Conservation (phyloP, 2,113 vertebrate species). For the Myotis lucifugus region DNA sequence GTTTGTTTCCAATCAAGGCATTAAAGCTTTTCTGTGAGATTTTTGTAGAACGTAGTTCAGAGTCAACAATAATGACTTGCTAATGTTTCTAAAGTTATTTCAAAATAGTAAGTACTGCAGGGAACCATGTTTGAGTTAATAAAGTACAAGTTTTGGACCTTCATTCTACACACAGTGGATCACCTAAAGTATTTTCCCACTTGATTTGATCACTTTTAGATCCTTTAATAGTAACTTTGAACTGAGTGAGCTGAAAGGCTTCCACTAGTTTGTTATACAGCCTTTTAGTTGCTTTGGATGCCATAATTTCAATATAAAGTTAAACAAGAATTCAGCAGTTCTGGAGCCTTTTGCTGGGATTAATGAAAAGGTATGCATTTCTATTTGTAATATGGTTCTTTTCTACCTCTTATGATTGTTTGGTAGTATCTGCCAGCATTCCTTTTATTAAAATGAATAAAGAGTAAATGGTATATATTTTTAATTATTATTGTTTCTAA, state of each 20-base stretch:
- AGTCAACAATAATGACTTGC: neutral
- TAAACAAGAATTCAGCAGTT: neutral
- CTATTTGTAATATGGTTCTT: constrained; percentile 59
- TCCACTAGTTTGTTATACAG: neutral
- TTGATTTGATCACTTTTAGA: constrained; percentile 34
- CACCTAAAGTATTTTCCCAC: neutral
- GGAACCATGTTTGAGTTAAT: constrained; percentile 18
- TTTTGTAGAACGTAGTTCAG: constrained; percentile 48
- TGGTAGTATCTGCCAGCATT: constrained; percentile 38
- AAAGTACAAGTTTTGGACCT: neutral
- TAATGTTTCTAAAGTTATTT: constrained; percentile 57
- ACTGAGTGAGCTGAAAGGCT: constrained; percentile 21
- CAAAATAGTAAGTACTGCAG: constrained; percentile 11
- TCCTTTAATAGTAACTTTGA: neutral
- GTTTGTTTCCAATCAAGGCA: neutral
- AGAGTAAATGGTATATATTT: constrained; percentile 34
- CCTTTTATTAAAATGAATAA: constrained; percentile 57
- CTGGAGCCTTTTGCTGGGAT: constrained; percentile 7
- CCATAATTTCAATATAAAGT: constrained; percentile 60
- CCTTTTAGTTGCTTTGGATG: constrained; percentile 38
- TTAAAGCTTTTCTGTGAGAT: constrained; percentile 35
- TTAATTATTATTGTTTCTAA: constrained; percentile 38
- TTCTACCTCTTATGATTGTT: constrained; percentile 45
- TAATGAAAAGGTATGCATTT: constrained; percentile 61
- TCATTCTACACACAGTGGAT: neutral